Evolutionary conservation across 2,113 vertebrate genomes (phyloP).

Genomic region (Chiloscyllium plagiosum): DNA sequence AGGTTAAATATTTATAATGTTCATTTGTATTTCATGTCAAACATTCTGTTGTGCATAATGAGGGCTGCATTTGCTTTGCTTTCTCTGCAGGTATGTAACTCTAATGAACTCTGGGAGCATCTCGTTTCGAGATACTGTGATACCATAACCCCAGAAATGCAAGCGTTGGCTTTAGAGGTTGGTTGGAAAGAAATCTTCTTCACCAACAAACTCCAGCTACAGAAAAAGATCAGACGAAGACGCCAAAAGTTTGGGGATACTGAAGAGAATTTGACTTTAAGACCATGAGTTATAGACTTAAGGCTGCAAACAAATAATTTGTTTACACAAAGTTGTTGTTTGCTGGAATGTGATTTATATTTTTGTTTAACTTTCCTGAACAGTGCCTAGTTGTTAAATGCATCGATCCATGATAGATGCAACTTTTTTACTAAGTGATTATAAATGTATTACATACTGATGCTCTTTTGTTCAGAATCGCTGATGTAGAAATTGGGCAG

Average conservation of each 20-base stretch:
- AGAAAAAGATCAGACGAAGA: slow-evolving; percentile 60
- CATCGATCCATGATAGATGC: background rate
- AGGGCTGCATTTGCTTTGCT: slow-evolving; percentile 18
- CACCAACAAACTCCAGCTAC: slow-evolving; percentile 63
- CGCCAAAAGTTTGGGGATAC: slow-evolving; percentile 40
- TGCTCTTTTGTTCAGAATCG: background rate
- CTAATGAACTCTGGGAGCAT: slow-evolving; percentile 58
- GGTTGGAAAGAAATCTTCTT: slow-evolving; percentile 63
- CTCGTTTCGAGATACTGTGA: slow-evolving; percentile 49
- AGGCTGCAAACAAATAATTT: background rate
- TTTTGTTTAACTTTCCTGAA: background rate
- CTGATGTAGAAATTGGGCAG: background rate
- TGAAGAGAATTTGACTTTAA: slow-evolving; percentile 10
- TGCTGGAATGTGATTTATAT: background rate
- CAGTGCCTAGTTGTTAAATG: background rate
- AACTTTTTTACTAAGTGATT: background rate
- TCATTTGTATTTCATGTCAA: background rate
- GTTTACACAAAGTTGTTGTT: background rate
- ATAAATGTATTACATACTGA: no score
- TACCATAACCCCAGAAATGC: slow-evolving; percentile 55
- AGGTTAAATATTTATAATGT: background rate
- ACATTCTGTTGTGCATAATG: background rate
- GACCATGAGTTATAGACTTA: background rate
- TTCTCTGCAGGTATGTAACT: slow-evolving; percentile 53
- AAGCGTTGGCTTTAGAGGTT: slow-evolving; percentile 47